phyloP scores from a whole-genome alignment of 1,140 invertebrate genomes.

The Asobara japonica region DNA sequence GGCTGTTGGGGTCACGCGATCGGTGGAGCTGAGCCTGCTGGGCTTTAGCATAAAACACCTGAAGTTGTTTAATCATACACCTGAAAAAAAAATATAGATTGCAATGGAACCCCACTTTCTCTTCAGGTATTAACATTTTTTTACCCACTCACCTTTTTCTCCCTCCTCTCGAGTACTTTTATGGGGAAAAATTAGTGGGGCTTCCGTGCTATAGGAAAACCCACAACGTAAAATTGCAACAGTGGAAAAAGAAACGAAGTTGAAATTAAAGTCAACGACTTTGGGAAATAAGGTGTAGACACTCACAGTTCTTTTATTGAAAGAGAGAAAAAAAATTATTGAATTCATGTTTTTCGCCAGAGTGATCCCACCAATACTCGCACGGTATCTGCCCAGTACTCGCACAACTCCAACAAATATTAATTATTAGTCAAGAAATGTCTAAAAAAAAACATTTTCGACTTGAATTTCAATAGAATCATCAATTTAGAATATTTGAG shows the following conservation, averaged over 20 bases:
- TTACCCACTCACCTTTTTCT: neutral
- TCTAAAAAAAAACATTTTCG: no score
- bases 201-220: constrained; percentile 1
- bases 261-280: constrained; percentile 1
- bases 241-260: neutral
- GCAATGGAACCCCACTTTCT: neutral
- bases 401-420: no score
- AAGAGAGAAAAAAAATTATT: neutral
- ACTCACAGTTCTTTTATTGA: neutral
- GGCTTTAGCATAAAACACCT: neutral
- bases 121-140: neutral
- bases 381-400: no score
- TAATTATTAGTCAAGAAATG: no score
- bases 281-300: neutral
- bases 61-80: constrained; percentile 2
- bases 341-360: no score
- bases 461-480: no score
- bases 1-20: constrained; percentile 1
- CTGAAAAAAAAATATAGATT: neutral
- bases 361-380: no score
- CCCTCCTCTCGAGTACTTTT: neutral
- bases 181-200: constrained; percentile 10
- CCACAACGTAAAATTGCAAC: neutral
- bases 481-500: no score
- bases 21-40: neutral